Evolutionary conservation across 2,113 vertebrate species (phyloP).

Genomic region (Tachysurus vachellii): DNA sequence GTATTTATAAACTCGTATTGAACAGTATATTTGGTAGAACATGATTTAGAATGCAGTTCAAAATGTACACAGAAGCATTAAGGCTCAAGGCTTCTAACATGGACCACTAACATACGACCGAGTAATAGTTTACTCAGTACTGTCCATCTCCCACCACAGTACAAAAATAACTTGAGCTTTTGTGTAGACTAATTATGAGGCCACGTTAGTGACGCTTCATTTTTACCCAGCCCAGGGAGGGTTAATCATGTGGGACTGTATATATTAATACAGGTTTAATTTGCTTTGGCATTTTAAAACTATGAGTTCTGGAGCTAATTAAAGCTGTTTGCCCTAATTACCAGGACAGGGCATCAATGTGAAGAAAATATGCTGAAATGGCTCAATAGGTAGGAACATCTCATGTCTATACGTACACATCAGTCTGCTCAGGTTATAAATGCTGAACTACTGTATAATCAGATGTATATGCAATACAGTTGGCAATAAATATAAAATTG

Average conservation of each 20-base stretch:
- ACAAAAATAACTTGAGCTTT: background rate
- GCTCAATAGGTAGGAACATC: background rate
- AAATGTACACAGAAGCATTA: background rate
- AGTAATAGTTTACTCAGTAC: constrained; percentile 41
- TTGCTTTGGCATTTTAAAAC: constrained; percentile 35
- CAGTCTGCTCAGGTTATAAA: background rate
- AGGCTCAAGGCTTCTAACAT: background rate
- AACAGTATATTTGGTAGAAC: background rate
- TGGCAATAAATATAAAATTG: background rate
- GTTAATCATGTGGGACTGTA: constrained; percentile 40
- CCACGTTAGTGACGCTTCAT: constrained; percentile 16
- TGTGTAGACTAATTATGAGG: constrained; percentile 18
- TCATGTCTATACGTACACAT: background rate
- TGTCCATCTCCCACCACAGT: background rate
- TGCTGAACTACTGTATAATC: background rate
- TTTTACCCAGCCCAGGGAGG: constrained; percentile 19
- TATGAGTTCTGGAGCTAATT: constrained; percentile 34
- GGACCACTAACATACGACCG: constrained; percentile 29
- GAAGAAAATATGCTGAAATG: constrained; percentile 31
- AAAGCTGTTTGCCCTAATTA: constrained; percentile 34
- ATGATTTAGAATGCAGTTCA: background rate
- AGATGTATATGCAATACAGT: background rate
- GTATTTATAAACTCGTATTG: background rate
- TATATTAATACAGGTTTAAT: constrained; percentile 35
- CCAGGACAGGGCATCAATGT: background rate